Evolutionary conservation across 2,888 invertebrate genomes (phyloP).

Genomic region (Tinea pellionella): DNA sequence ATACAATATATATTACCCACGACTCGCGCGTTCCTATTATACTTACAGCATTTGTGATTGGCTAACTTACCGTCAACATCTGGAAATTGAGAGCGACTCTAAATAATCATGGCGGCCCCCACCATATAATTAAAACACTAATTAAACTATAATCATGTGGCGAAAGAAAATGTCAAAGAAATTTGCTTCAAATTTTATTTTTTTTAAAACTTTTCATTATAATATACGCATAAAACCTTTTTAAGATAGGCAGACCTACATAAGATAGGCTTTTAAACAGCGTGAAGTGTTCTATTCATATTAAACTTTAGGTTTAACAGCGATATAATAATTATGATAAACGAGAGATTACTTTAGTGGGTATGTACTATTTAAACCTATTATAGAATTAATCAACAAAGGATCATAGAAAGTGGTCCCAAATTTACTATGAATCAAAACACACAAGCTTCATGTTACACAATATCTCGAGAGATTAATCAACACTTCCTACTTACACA

Average conservation of each 20-base stretch:
- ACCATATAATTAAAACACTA: conserved; percentile 37
- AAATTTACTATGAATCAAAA: conserved; percentile 58
- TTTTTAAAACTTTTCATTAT: conserved; percentile 53
- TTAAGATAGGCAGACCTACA: conserved; percentile 2
- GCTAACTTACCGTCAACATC: conserved; percentile 68
- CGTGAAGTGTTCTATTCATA: conserved; percentile 37
- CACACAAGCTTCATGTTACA: conserved; percentile 6
- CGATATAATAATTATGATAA: background rate
- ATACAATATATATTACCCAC: background rate
- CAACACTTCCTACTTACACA: conserved; percentile 40
- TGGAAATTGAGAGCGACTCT: conserved; percentile 58
- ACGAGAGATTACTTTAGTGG: background rate
- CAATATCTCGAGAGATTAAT: conserved; percentile 24
- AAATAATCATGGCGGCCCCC: conserved; percentile 57
- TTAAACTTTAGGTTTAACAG: conserved; percentile 46
- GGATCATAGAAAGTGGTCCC: conserved; percentile 40
- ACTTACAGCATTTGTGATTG: background rate
- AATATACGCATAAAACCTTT: conserved; percentile 32
- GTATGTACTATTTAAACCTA: background rate
- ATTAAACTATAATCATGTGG: conserved; percentile 20
- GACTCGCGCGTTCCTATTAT: background rate
- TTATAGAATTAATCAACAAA: background rate
- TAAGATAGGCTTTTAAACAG: background rate
- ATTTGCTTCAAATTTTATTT: conserved; percentile 50
- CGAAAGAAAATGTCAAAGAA: conserved; percentile 54